A percentile compares a stretch with the other conserved stretches of the same genome.
Conservation (phyloP, 2,888 invertebrate genomes). For the Napeogenes inachia region DNA sequence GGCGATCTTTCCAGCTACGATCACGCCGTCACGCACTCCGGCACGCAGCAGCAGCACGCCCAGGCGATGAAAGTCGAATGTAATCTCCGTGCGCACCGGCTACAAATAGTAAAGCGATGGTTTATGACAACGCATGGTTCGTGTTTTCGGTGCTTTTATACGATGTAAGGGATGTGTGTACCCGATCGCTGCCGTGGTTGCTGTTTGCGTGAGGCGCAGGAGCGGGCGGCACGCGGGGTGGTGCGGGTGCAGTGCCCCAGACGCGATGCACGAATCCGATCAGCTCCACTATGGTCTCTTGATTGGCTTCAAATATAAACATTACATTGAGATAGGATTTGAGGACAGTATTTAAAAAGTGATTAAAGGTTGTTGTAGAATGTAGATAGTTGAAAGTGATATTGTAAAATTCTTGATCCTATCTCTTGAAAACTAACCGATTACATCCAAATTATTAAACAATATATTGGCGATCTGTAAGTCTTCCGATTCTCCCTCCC, state of each 20-base stretch:
- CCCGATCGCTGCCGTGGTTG: neutral
- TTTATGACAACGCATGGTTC: too few species aligned
- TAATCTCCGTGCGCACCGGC: constrained; percentile 84
- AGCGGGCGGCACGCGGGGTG: constrained; percentile 35
- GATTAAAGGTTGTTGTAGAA: too few species aligned
- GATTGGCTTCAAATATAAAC: constrained; percentile 82
- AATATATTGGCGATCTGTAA: constrained; percentile 89
- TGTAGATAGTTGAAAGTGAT: too few species aligned
- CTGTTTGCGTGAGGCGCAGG: constrained; percentile 43
- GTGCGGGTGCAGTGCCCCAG: constrained; percentile 41
- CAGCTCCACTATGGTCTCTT: constrained; percentile 95
- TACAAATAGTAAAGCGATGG: constrained; percentile 32
- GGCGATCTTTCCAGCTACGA: constrained; percentile 91
- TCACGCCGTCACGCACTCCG: constrained; percentile 82
- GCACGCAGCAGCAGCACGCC: constrained; percentile 92
- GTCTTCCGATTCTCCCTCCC: constrained; percentile 72
- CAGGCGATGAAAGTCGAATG: constrained; percentile 94
- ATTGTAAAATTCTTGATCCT: neutral
- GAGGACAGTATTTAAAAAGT: too few species aligned
- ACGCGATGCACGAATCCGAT: constrained; percentile 91
- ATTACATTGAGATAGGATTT: too few species aligned
- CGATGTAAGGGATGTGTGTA: too few species aligned
- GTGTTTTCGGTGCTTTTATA: too few species aligned
- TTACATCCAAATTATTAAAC: constrained; percentile 96
- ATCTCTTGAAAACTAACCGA: constrained; percentile 77